Evolutionary conservation across 2,113 vertebrate genomes (phyloP), one percentile per base, ranked within the genome.

Genomic region (Mystacornis crossleyi): DNA sequence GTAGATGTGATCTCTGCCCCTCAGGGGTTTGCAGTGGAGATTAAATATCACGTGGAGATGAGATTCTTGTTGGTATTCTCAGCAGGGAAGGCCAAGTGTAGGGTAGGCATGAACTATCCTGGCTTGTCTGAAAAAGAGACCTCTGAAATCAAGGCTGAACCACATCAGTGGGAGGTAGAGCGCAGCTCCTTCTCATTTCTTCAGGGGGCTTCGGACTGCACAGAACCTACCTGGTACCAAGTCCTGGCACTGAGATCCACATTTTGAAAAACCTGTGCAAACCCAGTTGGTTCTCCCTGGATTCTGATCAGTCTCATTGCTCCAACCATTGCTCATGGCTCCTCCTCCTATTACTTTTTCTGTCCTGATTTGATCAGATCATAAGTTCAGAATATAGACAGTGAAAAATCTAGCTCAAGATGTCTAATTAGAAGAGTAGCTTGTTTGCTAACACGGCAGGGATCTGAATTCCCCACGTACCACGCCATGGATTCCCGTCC

Each of bases 1-100:
- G 87, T 43, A 48, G 85, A 90, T 93, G 93, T 96, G 95, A 92
- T 96, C 93, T 92, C 93, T 94, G 85, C 72, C 95, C 85, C 88
- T 64, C 36, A 29, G 90, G 93, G 87, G 42, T 42, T 91, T 92
- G 62, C 78, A 73, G 90, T 36, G 50, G 55, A 77, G 90, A 90
- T 96, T 92, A 89, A 93, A 86, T 83, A 95, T 95, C 96, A 53
- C 92, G 78, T 61, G 86, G 96, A 94, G 79, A 95, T 48, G 88
- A 95, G 90, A 54, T 82, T 50, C 54, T 16, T 61, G 34, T 83
- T 74, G 90, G 67, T 55, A 34, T 74, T 81, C 90, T 89, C 85
- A 93, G 93, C 88, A 90, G 95, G 94, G 75, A 86, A 73, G 69
- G 72, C 92, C 82, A 78, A 71, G 71, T 7, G 28, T 40, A 55